phyloP scores from a whole-genome alignment of 2,113 vertebrate species.

The Stictonetta naevosa region DNA sequence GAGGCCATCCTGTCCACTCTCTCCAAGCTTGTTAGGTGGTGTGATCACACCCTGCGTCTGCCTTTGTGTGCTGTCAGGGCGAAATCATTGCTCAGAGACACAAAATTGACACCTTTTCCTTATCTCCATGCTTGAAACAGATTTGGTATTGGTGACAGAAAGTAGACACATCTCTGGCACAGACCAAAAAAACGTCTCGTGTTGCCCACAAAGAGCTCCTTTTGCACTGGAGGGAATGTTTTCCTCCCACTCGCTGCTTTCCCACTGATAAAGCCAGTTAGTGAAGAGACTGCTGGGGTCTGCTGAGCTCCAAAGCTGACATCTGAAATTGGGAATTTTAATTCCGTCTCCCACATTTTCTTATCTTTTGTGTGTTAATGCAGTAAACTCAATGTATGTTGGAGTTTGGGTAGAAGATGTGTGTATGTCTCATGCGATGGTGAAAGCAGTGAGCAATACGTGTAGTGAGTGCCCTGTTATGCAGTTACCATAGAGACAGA shows the following conservation, averaged over 20 bases:
- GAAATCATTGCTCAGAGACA: background rate
- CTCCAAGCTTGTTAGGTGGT: background rate
- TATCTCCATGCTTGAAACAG: background rate
- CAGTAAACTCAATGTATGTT: background rate
- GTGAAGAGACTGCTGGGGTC: rapidly evolving
- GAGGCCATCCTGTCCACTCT: background rate
- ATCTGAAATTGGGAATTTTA: background rate
- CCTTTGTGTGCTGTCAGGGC: background rate
- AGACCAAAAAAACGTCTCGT: background rate
- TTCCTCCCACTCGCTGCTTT: background rate
- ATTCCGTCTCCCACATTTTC: background rate
- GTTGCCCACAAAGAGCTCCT: background rate
- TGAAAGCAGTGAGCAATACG: background rate
- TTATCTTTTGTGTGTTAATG: background rate
- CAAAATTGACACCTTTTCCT: background rate
- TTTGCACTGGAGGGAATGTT: background rate
- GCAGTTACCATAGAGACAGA: slow-evolving; percentile 27
- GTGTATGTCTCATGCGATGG: background rate
- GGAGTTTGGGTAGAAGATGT: rapidly evolving
- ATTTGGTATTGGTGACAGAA: background rate
- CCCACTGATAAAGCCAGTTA: background rate
- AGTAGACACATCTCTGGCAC: background rate
- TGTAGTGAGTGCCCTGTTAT: background rate
- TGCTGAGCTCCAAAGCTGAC: background rate
- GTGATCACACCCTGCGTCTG: background rate